Evolutionary conservation across 1,140 invertebrate species (phyloP).

Genomic region (Trachymyrmex septentrionalis): DNA sequence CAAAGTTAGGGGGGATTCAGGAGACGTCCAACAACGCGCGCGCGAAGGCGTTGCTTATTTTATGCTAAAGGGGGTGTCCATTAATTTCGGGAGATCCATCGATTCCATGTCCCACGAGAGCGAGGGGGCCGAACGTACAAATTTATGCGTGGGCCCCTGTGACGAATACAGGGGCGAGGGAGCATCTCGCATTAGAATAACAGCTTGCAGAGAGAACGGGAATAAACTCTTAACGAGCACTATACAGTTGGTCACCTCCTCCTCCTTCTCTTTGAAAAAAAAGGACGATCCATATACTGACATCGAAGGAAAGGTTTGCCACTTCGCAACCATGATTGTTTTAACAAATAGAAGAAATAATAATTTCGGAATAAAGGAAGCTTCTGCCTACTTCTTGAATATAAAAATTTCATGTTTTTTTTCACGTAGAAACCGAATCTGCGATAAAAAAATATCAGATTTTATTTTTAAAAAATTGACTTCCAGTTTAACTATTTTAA

Average conservation of each 20-base stretch:
- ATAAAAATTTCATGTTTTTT: too few species aligned
- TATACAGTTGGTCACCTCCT: background rate
- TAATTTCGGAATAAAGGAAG: background rate
- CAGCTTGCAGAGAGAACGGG: constrained; percentile 71
- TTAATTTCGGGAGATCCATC: constrained; percentile 80
- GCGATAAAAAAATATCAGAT: too few species aligned
- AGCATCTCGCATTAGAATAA: constrained; percentile 77
- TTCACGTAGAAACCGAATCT: too few species aligned
- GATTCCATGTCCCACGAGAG: constrained; percentile 62
- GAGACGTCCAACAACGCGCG: constrained; percentile 69
- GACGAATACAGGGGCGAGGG: constrained; percentile 46
- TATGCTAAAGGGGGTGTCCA: constrained; percentile 78
- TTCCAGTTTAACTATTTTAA: too few species aligned
- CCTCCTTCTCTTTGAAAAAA: background rate
- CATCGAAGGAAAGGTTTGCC: background rate
- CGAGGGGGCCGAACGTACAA: constrained; percentile 71
- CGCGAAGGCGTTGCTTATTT: constrained; percentile 84
- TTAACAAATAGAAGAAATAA: background rate
- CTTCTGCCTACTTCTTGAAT: too few species aligned
- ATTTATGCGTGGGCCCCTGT: constrained; percentile 76
- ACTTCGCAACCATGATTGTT: background rate
- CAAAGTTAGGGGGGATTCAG: constrained; percentile 76
- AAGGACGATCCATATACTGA: background rate
- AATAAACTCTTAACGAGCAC: constrained; percentile 71
- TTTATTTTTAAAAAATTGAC: too few species aligned